A percentile compares a stretch with the other conserved stretches of the same genome.
Conservation (phyloP, 2,888 invertebrate genomes). For the Phalera bucephala region DNA sequence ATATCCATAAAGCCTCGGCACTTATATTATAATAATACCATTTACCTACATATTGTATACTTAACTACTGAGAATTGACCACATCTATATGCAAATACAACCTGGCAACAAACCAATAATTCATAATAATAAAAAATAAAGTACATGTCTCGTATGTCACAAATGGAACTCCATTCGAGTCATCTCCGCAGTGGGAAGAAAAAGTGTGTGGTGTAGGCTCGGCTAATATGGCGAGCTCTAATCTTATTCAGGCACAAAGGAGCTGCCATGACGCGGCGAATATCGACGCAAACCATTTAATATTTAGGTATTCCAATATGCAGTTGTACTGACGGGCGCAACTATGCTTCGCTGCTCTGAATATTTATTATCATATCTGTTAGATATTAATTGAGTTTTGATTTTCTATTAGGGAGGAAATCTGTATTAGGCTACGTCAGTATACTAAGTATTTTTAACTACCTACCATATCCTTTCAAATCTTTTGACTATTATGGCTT, state of each 20-base stretch:
- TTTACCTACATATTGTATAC: no score
- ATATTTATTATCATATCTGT: no score
- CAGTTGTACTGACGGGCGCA: conserved; percentile 53
- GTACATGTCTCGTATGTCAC: conserved; percentile 31
- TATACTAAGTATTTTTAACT: no score
- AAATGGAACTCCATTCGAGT: conserved; percentile 43
- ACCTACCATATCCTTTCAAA: no score
- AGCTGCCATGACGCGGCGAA: conserved; percentile 76
- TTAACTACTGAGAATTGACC: no score
- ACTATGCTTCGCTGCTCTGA: conserved; percentile 11
- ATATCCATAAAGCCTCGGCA: no score
- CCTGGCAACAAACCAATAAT: conserved; percentile 1
- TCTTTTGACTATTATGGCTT: no score
- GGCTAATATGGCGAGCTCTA: conserved; percentile 74
- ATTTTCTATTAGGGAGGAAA: no score
- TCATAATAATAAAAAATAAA: conserved; percentile 9
- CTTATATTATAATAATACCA: no score
- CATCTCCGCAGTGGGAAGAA: conserved; percentile 47
- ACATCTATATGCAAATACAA: not conserved
- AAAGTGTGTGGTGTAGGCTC: conserved; percentile 52
- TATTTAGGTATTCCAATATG: conserved; percentile 76
- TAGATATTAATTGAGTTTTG: no score
- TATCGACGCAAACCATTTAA: conserved; percentile 76
- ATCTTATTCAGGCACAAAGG: conserved; percentile 73
- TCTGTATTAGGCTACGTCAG: no score